Evolutionary conservation across 1,140 invertebrate species (phyloP).

Genomic region (Lasioglossum baleicum): DNA sequence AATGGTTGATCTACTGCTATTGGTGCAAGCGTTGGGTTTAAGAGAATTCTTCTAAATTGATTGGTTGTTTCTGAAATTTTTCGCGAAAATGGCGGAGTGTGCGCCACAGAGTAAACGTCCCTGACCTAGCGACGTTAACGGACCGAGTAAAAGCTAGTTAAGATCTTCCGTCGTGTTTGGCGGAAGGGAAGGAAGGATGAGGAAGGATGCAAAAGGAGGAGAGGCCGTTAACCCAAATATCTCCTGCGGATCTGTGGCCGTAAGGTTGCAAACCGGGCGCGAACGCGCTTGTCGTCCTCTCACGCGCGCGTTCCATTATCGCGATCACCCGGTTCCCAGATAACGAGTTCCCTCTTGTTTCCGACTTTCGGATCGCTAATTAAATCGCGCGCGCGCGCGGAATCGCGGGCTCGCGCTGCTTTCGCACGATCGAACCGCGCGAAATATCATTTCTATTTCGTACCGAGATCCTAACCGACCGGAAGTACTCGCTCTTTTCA

Average conservation of each 20-base stretch:
- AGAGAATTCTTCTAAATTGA: too few species aligned
- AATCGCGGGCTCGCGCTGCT: constrained; percentile 48
- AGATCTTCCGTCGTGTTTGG: neutral
- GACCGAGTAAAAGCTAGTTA: constrained; percentile 50
- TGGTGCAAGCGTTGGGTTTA: too few species aligned
- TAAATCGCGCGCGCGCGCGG: constrained; percentile 39
- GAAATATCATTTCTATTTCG: too few species aligned
- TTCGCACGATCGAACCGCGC: constrained; percentile 61
- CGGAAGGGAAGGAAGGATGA: constrained; percentile 33
- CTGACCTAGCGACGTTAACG: constrained; percentile 41
- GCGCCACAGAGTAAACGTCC: neutral
- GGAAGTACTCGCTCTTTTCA: too few species aligned
- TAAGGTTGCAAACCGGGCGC: too few species aligned
- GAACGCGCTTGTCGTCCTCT: constrained; percentile 16
- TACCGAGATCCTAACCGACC: too few species aligned
- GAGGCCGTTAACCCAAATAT: constrained; percentile 60
- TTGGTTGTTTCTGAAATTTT: too few species aligned
- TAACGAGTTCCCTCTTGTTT: constrained; percentile 27
- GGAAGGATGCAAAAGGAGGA: constrained; percentile 9
- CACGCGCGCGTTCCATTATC: constrained; percentile 36
- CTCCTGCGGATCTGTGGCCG: constrained; percentile 4
- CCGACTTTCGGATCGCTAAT: constrained; percentile 66
- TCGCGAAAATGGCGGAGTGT: too few species aligned
- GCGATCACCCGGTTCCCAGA: constrained; percentile 41
- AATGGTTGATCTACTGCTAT: too few species aligned